Conservation (phyloP, 30 jellyfish, hydroid and myxozoan genomes). For the Hydractinia echinata region DNA sequence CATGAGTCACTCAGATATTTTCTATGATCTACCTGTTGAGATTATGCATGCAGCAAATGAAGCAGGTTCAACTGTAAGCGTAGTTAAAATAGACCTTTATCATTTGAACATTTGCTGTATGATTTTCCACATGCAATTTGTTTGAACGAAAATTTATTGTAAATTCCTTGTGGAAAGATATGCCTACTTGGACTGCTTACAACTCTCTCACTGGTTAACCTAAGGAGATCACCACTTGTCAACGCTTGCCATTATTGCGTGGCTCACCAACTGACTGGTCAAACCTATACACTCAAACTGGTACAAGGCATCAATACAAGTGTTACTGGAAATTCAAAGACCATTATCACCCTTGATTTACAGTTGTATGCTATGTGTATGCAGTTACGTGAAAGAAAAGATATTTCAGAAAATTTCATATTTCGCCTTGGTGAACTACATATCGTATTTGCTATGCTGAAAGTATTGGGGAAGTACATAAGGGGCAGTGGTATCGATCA, state of each 20-base stretch:
- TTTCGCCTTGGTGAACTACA: constrained; percentile 45
- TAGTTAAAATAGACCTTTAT: no score
- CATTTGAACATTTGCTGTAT: no score
- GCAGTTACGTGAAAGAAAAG: constrained; percentile 30
- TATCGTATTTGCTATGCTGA: constrained; percentile 26
- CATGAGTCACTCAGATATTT: no score
- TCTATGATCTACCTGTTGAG: no score
- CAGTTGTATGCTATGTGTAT: constrained; percentile 27
- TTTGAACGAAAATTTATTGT: no score
- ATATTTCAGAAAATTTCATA: constrained; percentile 12
- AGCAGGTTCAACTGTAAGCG: no score
- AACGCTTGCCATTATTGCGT: constrained; percentile 17
- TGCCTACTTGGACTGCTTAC: constrained; percentile 37
- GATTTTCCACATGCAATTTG: no score
- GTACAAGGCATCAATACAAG: constrained; percentile 34
- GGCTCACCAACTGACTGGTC: constrained; percentile 43
- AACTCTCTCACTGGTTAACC: constrained; percentile 16
- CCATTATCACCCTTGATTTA: constrained; percentile 29
- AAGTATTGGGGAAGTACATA: constrained; percentile 43
- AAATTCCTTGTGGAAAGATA: not conserved
- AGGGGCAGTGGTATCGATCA: constrained; percentile 48
- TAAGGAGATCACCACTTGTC: not conserved
- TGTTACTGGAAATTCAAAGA: not conserved
- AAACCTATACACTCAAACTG: constrained; percentile 13
- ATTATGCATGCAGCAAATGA: no score